Evolutionary conservation across 2,888 invertebrate genomes (phyloP), one percentile per base, ranked within the genome.

Genomic region (Lydus trimaculatus): DNA sequence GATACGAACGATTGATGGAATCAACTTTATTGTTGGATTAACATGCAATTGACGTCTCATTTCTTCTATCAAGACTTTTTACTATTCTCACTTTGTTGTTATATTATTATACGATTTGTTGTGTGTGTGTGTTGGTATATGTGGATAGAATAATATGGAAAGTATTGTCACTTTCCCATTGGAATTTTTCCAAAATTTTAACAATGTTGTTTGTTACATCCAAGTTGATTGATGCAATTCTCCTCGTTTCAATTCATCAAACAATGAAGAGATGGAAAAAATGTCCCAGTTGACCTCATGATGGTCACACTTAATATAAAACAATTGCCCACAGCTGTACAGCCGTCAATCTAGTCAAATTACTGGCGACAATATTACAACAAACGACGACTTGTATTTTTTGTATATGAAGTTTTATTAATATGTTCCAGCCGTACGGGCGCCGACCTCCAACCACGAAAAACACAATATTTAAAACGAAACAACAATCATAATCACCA

Each of bases 301-400:
- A 72, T 77, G 79, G 78, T 75, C 79, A 78, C 76, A 76, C 76
- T 80, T 80, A 84, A 83, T 83, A 80, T 82, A 82, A 82, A 82
- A 82, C 84, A 84, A 84, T 84, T 84, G 83, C 77, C 78, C 75
- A 79, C 82, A 84, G 83, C 83, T 84, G 83, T 81, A 80, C 72
- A 70, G 72, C 75, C 76, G 78, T 80, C 80, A 83, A 82, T 83
- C 80, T 79, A 82, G 80, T 79, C 81, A 81, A 82, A 82, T 83
- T 81, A 82, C 64, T 69, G 72, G 67, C 72, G 72, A 72, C 71
- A 69, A 69, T 63, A 48, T 33, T 31, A 31, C 20, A 43, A 43
- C 33, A 43, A 36, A n/a, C 17, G 43, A 43, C 43, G 65, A 63
- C 58, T 58, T 64, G 63, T 63, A 56, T 62, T n/a, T n/a, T n/a